phyloP scores from a whole-genome alignment of 2,797 vertebrate species.

The Poliocrania exsul region DNA sequence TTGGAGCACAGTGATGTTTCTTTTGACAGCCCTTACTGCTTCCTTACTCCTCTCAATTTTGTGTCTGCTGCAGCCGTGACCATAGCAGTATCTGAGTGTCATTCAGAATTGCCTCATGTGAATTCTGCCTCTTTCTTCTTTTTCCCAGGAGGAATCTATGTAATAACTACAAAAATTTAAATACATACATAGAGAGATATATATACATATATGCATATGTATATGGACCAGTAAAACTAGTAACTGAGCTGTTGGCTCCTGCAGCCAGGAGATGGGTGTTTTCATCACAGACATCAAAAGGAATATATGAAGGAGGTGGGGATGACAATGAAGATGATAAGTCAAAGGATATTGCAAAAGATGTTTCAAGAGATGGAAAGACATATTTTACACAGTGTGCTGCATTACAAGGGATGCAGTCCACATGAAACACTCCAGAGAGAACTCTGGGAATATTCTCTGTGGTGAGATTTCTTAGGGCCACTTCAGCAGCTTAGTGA shows the following conservation, averaged over 20 bases:
- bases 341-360: not conserved
- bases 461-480: not conserved
- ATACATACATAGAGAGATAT: not conserved
- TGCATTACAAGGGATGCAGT: not conserved
- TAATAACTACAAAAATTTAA: not conserved
- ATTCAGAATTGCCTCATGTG: not conserved
- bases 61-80: not conserved
- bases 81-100: not conserved
- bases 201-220: not conserved
- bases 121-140: not conserved
- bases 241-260: not conserved
- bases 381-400: not conserved
- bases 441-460: not conserved
- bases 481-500: not conserved
- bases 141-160: not conserved
- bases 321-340: not conserved
- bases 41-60: not conserved
- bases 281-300: constrained; percentile 25
- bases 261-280: not conserved
- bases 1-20: not conserved
- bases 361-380: not conserved
- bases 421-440: not conserved
- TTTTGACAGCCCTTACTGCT: not conserved
- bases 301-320: not conserved
- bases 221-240: not conserved